These are phyloP conservation scores for Drosophila aff. DNA, from an alignment of 1,140 invertebrate genomes.

Conservation along the genomic window DNA sequence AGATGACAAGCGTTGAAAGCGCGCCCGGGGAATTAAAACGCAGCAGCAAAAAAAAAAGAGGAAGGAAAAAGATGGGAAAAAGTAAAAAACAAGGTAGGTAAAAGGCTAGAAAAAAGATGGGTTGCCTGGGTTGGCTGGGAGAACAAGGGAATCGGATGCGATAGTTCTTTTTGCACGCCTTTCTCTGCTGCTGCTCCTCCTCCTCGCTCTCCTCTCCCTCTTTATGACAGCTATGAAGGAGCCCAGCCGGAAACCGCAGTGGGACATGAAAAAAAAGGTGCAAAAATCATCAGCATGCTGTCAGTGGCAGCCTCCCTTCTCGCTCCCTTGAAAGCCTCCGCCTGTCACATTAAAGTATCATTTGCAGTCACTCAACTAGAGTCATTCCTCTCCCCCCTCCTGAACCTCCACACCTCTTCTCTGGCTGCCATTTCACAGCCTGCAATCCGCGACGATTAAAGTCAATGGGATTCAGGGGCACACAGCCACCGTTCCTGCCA, in stretches of 20 bases:
- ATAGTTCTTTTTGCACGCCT: conserved; percentile 52
- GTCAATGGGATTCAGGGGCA: conserved; percentile 49
- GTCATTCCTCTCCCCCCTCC: neutral
- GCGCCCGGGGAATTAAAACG: conserved; percentile 80
- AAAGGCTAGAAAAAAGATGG: neutral
- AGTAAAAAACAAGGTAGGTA: too few relatives aligned
- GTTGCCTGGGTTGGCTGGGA: neutral
- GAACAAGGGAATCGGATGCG: conserved; percentile 57
- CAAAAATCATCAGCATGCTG: conserved; percentile 79
- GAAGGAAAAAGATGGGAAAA: conserved; percentile 1
- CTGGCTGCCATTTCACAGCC: conserved; percentile 6
- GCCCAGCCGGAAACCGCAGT: conserved; percentile 51
- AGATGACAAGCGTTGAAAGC: conserved; percentile 82
- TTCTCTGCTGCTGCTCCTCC: neutral
- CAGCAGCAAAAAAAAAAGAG: conserved; percentile 24
- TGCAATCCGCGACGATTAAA: conserved; percentile 55
- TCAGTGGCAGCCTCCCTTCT: conserved; percentile 36
- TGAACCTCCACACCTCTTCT: conserved; percentile 2
- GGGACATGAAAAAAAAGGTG: conserved; percentile 67
- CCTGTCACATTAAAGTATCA: conserved; percentile 82
- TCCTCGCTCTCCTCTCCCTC: neutral
- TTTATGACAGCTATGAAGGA: conserved; percentile 67
- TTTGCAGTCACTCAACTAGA: conserved; percentile 71
- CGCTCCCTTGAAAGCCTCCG: conserved; percentile 25
- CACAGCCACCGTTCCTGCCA: neutral